Conservation (phyloP, 2,888 invertebrate genomes). For the Colletes collaris region DNA sequence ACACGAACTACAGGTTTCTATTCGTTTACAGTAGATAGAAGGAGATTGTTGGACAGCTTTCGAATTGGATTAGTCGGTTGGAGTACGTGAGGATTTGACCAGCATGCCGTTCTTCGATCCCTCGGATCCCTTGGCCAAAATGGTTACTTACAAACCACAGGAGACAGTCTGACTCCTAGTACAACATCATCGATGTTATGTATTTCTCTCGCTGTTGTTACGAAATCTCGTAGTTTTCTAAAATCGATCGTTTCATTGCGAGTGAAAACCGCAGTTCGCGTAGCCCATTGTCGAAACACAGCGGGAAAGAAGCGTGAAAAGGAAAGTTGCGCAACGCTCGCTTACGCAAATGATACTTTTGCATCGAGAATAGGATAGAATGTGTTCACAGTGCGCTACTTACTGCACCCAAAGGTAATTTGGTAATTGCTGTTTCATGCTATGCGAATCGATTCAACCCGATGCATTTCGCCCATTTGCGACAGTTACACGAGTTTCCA, state of each 20-base stretch:
- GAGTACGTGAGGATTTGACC: conserved; percentile 47
- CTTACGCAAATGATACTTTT: too few relatives aligned
- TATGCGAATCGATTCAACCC: conserved; percentile 3
- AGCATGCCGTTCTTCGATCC: conserved; percentile 57
- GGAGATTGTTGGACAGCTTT: conserved; percentile 69
- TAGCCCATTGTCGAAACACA: background rate
- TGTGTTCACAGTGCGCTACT: background rate
- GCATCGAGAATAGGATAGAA: too few relatives aligned
- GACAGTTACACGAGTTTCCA: conserved; percentile 12
- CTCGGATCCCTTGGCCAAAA: conserved; percentile 47
- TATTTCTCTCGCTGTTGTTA: conserved; percentile 25
- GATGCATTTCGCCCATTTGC: conserved; percentile 1
- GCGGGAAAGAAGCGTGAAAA: too few relatives aligned
- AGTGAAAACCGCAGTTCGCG: background rate
- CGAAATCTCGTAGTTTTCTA: too few relatives aligned
- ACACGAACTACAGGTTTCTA: conserved; percentile 52
- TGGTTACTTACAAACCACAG: conserved; percentile 55
- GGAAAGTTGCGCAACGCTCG: too few relatives aligned
- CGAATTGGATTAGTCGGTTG: conserved; percentile 69
- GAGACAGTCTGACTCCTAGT: conserved; percentile 37
- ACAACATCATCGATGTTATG: too few relatives aligned
- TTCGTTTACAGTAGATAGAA: conserved; percentile 70
- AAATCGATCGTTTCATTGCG: background rate
- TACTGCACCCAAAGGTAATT: background rate
- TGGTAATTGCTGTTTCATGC: conserved; percentile 19